Conservation (phyloP, 2,797 vertebrate genomes). For the Tragopan temminckii region DNA sequence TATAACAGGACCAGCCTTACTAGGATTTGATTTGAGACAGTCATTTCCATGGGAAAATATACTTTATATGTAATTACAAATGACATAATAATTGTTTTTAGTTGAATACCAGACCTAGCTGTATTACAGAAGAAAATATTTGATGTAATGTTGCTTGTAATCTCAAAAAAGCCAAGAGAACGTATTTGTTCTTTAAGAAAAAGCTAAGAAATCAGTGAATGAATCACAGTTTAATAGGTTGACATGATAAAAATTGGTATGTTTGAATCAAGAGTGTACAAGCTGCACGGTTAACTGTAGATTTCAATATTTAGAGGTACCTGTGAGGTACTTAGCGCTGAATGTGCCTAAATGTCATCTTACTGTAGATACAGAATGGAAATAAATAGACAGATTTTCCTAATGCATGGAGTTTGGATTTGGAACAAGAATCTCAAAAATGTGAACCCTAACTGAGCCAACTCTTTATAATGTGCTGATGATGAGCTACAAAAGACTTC, state of each 20-base stretch:
- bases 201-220: not conserved
- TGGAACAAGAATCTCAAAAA: constrained; percentile 18
- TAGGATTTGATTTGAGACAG: not conserved
- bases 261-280: not conserved
- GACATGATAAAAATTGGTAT: not conserved
- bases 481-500: not conserved
- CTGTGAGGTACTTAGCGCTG: constrained; percentile 57
- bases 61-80: constrained; percentile 18
- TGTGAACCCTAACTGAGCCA: not conserved
- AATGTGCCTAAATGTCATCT: constrained; percentile 38
- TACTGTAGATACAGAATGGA: constrained; percentile 36
- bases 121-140: not conserved
- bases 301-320: constrained; percentile 42
- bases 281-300: constrained; percentile 25
- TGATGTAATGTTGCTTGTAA: constrained; percentile 36
- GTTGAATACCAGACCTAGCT: constrained; percentile 6
- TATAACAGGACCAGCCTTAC: not conserved
- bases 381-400: constrained; percentile 63
- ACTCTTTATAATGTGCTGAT: not conserved
- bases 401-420: constrained; percentile 44
- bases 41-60: not conserved
- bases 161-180: constrained; percentile 12
- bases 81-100: not conserved
- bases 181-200: not conserved
- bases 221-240: not conserved